Evolutionary conservation across 2,888 invertebrate species (phyloP).

Genomic region (Andricus quercusramuli): DNA sequence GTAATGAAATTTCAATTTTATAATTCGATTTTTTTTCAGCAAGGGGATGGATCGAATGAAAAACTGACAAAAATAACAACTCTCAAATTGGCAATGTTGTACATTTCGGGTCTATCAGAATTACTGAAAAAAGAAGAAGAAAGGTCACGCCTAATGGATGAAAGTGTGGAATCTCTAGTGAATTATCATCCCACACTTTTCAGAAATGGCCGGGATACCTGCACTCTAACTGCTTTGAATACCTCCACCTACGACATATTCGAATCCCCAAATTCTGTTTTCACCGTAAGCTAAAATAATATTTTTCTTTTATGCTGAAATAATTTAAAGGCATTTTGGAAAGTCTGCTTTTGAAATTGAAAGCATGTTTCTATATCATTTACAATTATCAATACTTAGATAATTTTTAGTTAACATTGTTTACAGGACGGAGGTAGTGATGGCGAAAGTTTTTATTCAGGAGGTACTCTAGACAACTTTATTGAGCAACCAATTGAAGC

Average conservation of each 20-base stretch:
- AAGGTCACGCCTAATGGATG: neutral
- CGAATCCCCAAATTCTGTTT: constrained; percentile 24
- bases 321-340: neutral
- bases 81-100: constrained; percentile 91
- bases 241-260: constrained; percentile 34
- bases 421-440: constrained; percentile 31
- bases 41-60: constrained; percentile 82
- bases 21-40: constrained; percentile 3
- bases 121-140: constrained; percentile 30
- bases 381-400: neutral
- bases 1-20: neutral
- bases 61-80: constrained; percentile 95
- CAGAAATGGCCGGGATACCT: constrained; percentile 25
- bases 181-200: constrained; percentile 38
- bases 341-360: neutral
- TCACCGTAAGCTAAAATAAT: constrained; percentile 14
- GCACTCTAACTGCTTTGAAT: constrained; percentile 34
- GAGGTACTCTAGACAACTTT: constrained; percentile 26
- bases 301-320: neutral
- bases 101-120: constrained; percentile 82
- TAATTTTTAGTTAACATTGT: neutral
- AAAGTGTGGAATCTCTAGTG: constrained; percentile 26
- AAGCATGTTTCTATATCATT: too few species aligned
- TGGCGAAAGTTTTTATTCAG: constrained; percentile 35
- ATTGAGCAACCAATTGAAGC: constrained; percentile 26